These are phyloP conservation scores for Trinorchestia longiramus DNA, from an alignment of 1,140 invertebrate species.

Conservation along the genomic window DNA sequence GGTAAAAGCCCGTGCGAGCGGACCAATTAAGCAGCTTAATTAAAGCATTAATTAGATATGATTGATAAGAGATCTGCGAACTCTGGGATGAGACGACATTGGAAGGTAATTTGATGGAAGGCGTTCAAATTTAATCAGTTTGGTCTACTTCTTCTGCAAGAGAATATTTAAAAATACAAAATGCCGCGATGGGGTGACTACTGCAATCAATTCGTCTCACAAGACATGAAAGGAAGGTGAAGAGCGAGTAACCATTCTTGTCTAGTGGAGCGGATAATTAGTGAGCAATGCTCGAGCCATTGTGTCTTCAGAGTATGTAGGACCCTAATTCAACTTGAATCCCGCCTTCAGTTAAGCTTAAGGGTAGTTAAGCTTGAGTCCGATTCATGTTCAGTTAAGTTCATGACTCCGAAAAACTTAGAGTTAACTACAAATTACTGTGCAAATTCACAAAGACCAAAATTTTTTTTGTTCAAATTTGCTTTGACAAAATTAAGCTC, in stretches of 20 bases:
- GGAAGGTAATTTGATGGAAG: background rate
- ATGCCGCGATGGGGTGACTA: background rate
- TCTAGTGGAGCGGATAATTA: background rate
- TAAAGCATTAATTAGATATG: constrained; percentile 44
- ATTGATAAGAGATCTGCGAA: constrained; percentile 27
- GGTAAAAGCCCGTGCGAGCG: background rate
- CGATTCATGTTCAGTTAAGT: background rate
- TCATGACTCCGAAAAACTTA: no score
- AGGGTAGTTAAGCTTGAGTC: background rate
- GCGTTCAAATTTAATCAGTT: background rate
- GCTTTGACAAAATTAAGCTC: no score
- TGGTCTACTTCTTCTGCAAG: background rate
- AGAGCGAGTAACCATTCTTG: background rate
- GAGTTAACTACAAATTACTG: no score
- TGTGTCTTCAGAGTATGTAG: background rate
- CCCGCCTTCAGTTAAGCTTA: background rate
- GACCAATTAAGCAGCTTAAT: constrained; percentile 6
- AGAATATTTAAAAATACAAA: background rate
- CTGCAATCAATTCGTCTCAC: background rate
- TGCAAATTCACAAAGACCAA: no score
- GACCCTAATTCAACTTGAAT: background rate
- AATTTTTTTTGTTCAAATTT: no score
- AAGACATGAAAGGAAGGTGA: background rate
- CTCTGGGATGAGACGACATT: background rate
- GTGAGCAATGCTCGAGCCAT: background rate